Percentiles rank a stretch among this genome's conserved stretches.
Conservation (phyloP, 2,888 invertebrate genomes). For the Limnephilus rhombicus region DNA sequence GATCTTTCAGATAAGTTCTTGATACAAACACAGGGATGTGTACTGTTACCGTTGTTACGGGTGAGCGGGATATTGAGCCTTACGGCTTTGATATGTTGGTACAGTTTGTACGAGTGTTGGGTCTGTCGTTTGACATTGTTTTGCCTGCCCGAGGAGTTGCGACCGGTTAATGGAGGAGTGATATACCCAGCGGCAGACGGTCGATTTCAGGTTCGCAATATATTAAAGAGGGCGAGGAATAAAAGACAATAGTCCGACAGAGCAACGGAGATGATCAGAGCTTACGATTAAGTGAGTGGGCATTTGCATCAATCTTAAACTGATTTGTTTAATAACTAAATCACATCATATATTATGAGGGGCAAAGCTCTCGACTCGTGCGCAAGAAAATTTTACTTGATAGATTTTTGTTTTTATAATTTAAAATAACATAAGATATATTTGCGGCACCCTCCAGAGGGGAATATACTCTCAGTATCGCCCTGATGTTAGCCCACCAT, state of each 20-base stretch:
- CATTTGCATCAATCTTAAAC: not conserved
- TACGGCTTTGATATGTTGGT: not conserved
- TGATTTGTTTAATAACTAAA: not conserved
- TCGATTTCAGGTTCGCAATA: slow-evolving; percentile 40
- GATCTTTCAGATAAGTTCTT: not conserved
- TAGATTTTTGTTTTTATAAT: no score
- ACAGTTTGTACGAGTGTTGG: slow-evolving; percentile 1
- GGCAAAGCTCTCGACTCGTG: no score
- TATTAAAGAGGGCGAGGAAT: slow-evolving; percentile 38
- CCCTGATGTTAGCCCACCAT: no score
- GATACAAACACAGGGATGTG: slow-evolving; percentile 6
- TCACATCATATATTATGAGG: not conserved
- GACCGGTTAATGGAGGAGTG: slow-evolving; percentile 32
- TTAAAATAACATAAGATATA: no score
- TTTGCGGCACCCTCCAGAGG: no score
- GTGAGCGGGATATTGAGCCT: not conserved
- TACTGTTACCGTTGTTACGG: slow-evolving; percentile 8
- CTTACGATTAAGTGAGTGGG: not conserved
- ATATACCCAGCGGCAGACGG: slow-evolving; percentile 42
- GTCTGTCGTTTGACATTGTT: slow-evolving; percentile 27
- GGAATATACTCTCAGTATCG: no score
- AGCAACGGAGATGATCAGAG: not conserved
- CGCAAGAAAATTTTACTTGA: no score
- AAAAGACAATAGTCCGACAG: not conserved
- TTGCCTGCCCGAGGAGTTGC: slow-evolving; percentile 4